phyloP scores from a whole-genome alignment of 2,888 invertebrate species.

The Netelia melanura region DNA sequence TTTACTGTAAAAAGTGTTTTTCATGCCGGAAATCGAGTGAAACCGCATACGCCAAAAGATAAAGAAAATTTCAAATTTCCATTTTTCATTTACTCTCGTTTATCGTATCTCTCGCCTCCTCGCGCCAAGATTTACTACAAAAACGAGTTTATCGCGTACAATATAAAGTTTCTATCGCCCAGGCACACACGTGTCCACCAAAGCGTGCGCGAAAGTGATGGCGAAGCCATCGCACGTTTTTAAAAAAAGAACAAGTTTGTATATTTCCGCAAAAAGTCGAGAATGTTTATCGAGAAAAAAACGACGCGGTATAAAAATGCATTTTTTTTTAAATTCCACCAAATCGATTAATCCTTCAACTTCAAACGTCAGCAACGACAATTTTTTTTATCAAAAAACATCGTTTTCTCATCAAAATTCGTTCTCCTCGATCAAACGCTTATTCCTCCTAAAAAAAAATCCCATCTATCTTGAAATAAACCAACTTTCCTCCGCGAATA shows the following conservation, averaged over 20 bases:
- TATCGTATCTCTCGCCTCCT: neutral
- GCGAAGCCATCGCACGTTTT: neutral
- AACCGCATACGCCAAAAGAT: neutral
- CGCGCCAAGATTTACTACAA: conserved; percentile 17
- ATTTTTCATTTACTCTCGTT: neutral
- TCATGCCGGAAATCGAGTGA: neutral
- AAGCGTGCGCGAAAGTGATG: conserved; percentile 52
- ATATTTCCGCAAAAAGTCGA: conserved; percentile 44
- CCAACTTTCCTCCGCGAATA: too few relatives aligned
- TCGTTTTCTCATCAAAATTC: too few relatives aligned
- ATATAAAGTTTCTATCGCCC: conserved; percentile 36
- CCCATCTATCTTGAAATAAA: too few relatives aligned
- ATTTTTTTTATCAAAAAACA: too few relatives aligned
- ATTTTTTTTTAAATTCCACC: too few relatives aligned
- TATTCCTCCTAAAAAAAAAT: too few relatives aligned
- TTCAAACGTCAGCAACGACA: too few relatives aligned
- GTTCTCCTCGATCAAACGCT: too few relatives aligned
- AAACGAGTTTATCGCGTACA: conserved; percentile 23
- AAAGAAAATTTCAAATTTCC: neutral
- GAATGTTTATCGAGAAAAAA: neutral
- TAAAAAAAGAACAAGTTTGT: conserved; percentile 9
- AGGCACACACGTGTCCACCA: conserved; percentile 25
- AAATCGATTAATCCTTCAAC: too few relatives aligned
- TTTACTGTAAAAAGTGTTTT: too few relatives aligned
- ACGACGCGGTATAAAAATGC: too few relatives aligned